phyloP scores from a whole-genome alignment of 2,113 vertebrate species.

The Psittacula cyanocephala region DNA sequence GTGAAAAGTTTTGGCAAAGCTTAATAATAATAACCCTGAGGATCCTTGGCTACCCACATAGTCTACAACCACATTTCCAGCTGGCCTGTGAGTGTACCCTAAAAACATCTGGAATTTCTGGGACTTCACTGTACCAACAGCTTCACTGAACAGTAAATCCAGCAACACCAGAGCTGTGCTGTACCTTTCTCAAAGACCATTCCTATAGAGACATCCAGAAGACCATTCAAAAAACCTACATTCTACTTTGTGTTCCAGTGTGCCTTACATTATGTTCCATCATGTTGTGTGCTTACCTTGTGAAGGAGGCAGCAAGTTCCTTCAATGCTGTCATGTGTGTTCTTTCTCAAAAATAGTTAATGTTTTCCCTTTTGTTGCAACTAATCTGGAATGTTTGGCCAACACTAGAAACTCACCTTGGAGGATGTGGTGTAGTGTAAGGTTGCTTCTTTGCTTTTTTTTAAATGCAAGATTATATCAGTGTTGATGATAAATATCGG shows the following conservation, averaged over 20 bases:
- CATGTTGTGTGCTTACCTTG: background rate
- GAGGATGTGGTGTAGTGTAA: background rate
- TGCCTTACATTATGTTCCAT: background rate
- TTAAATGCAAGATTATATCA: background rate
- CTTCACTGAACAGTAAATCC: background rate
- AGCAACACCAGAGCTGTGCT: background rate
- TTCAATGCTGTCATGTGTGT: background rate
- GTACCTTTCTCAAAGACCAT: background rate
- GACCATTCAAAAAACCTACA: fast-evolving
- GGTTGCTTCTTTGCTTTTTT: background rate
- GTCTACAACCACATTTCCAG: background rate
- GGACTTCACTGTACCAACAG: background rate
- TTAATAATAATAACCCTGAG: background rate
- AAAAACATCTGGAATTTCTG: background rate
- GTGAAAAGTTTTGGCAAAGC: background rate
- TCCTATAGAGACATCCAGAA: background rate
- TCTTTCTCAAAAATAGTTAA: background rate
- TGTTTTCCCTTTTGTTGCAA: background rate
- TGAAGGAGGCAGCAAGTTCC: background rate
- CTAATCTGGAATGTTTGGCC: background rate
- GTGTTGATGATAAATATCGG: background rate
- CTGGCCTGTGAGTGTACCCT: background rate
- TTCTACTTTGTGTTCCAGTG: background rate
- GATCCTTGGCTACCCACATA: background rate
- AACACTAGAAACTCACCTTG: background rate